phyloP scores from a whole-genome alignment of 1,140 invertebrate species.

The Ruditapes philippinarum region DNA sequence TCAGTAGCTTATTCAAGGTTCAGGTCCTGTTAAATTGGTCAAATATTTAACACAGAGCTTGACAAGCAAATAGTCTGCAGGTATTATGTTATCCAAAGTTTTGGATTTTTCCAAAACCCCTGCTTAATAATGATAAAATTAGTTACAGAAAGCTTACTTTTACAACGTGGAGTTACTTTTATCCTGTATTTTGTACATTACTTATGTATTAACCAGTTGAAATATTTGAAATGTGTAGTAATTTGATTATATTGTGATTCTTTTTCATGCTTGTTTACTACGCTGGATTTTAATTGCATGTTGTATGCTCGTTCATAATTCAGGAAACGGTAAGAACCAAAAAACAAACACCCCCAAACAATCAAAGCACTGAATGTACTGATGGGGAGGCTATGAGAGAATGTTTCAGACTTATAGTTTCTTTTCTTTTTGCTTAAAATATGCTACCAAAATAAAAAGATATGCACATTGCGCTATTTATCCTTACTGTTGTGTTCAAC shows the following conservation, averaged over 20 bases:
- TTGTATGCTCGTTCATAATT: constrained; percentile 34
- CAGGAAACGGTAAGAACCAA: constrained; percentile 58
- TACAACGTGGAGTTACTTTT: neutral
- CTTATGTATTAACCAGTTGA: neutral
- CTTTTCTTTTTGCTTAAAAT: too few species aligned
- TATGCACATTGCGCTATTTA: too few species aligned
- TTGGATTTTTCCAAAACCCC: neutral
- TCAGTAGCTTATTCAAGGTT: too few species aligned
- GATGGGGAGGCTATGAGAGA: too few species aligned
- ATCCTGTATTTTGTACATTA: neutral
- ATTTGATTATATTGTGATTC: constrained; percentile 44
- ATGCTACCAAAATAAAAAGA: too few species aligned
- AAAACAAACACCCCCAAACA: constrained; percentile 22
- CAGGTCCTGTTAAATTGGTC: too few species aligned
- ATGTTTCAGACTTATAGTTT: too few species aligned
- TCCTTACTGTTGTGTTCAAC: too few species aligned
- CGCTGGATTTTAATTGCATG: constrained; percentile 62
- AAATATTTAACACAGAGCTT: too few species aligned
- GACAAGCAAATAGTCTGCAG: too few species aligned
- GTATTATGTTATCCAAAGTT: neutral
- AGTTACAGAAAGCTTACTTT: neutral
- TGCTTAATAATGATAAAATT: neutral
- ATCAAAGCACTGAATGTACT: too few species aligned
- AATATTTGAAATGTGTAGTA: neutral
- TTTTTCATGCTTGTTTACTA: constrained; percentile 67